Evolutionary conservation across 2,888 invertebrate genomes (phyloP).

Genomic region (Erannis defoliaria): DNA sequence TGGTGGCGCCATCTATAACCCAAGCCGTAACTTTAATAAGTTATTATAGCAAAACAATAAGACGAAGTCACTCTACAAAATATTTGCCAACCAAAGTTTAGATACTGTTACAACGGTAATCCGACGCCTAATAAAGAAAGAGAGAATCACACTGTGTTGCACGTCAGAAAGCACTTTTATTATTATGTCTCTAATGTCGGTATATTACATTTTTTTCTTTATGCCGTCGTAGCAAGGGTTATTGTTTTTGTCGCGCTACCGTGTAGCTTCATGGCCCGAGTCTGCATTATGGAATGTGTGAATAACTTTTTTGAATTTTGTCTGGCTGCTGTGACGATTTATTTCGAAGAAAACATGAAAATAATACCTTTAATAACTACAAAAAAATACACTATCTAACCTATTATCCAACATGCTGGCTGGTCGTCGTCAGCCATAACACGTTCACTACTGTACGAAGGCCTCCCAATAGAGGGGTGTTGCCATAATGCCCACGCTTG

Average conservation of each 20-base stretch:
- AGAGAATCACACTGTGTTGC: conserved; percentile 65
- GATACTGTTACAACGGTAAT: conserved; percentile 13
- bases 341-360: not conserved
- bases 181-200: conserved; percentile 76
- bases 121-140: conserved; percentile 77
- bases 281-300: not conserved
- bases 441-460: too few relatives aligned
- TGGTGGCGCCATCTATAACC: too few relatives aligned
- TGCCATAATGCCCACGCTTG: too few relatives aligned
- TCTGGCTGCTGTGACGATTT: not conserved
- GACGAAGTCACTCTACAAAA: too few relatives aligned
- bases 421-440: too few relatives aligned
- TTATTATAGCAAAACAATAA: too few relatives aligned
- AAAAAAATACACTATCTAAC: too few relatives aligned
- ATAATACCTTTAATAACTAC: too few relatives aligned
- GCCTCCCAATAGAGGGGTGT: too few relatives aligned
- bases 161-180: conserved; percentile 71
- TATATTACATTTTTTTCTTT: conserved; percentile 60
- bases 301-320: not conserved
- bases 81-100: not conserved
- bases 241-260: conserved; percentile 52
- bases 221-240: conserved; percentile 40
- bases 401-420: too few relatives aligned
- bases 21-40: too few relatives aligned
- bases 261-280: conserved; percentile 17